phyloP scores from a whole-genome alignment of 1,140 invertebrate genomes.

The Frieseomelitta varia region DNA sequence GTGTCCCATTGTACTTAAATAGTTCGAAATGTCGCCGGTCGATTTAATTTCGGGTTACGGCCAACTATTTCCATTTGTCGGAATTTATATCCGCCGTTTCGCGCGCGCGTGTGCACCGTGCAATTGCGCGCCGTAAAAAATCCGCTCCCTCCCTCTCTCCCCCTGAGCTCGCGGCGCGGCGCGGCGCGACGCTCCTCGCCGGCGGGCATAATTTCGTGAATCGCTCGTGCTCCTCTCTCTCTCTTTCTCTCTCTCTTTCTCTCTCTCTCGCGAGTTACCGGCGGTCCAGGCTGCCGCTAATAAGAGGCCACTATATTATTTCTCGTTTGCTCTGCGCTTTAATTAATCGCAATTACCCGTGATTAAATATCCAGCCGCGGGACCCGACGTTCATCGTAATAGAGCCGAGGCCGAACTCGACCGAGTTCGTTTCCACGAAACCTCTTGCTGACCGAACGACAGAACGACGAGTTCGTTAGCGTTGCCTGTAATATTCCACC shows the following conservation, averaged over 20 bases:
- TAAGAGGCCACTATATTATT: conserved; percentile 32
- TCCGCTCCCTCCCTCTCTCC: neutral
- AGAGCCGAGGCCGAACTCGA: neutral
- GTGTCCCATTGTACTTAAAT: conserved; percentile 66
- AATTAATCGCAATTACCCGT: conserved; percentile 42
- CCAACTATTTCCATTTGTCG: conserved; percentile 66
- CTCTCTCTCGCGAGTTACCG: neutral
- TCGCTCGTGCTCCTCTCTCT: neutral
- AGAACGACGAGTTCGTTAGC: conserved; percentile 1
- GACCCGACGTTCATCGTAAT: conserved; percentile 28
- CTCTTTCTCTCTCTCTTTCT: too few relatives aligned
- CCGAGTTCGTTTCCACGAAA: neutral
- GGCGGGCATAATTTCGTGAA: conserved; percentile 6
- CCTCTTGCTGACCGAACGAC: neutral
- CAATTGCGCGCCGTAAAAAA: conserved; percentile 60
- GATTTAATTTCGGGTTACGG: conserved; percentile 65
- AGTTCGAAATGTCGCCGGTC: conserved; percentile 65
- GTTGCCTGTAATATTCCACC: neutral
- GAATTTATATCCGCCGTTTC: conserved; percentile 56
- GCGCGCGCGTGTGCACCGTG: neutral
- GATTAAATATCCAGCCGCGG: conserved; percentile 42
- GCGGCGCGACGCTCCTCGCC: too few relatives aligned
- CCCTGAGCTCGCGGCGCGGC: too few relatives aligned
- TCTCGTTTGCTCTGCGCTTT: conserved; percentile 24
- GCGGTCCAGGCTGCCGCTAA: neutral